Evolutionary conservation across 2,888 invertebrate genomes (phyloP).

Genomic region (Sialis fuliginosa): DNA sequence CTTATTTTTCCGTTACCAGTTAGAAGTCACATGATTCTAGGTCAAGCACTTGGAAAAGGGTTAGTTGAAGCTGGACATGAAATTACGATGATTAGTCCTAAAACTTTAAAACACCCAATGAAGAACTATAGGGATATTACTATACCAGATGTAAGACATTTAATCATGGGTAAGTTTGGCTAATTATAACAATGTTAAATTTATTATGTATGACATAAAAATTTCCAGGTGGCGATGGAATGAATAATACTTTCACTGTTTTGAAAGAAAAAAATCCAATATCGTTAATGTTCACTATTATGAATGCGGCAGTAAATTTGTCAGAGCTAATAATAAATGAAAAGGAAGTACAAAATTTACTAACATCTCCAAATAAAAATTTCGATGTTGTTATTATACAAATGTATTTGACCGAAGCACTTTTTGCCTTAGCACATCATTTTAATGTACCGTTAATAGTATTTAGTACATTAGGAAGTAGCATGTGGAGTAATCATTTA

Average conservation of each 20-base stretch:
- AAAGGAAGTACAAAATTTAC: too few species aligned
- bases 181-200: background rate
- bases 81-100: constrained; percentile 7
- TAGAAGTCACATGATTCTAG: constrained; percentile 6
- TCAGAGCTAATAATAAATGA: too few species aligned
- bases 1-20: constrained; percentile 5
- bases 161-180: background rate
- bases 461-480: background rate
- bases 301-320: too few species aligned
- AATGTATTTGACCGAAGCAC: background rate
- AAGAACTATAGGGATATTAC: constrained; percentile 12
- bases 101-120: background rate
- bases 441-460: constrained; percentile 2
- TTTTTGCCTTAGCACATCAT: background rate
- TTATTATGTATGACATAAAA: background rate
- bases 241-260: background rate
- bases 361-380: background rate
- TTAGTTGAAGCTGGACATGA: constrained; percentile 6
- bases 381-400: constrained; percentile 1
- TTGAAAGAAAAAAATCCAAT: background rate
- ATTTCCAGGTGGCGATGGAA: too few species aligned
- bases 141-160: constrained; percentile 5
- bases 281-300: background rate
- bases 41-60: constrained; percentile 4
- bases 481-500: background rate